Evolutionary conservation across 2,113 vertebrate genomes (phyloP), one percentile per base, ranked within the genome.

Genomic region (Vombatus ursinus): DNA sequence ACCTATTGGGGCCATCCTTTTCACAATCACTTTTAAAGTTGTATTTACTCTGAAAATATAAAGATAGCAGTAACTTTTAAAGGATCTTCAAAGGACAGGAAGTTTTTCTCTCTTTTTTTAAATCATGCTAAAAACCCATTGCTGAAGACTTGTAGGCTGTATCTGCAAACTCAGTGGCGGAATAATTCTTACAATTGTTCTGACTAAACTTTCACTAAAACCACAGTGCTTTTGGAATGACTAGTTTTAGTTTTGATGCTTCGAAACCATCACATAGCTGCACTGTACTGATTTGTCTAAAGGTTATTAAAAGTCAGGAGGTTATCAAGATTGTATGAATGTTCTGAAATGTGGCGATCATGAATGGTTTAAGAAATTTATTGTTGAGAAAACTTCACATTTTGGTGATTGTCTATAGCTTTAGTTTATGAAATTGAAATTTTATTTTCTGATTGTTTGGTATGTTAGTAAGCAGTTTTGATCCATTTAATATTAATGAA

Each of bases 1-100:
- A 51, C 92, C 31, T 94, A 22, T 92, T 47, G 31, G 50, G 31
- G 16, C 31, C 93, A 2, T 44, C 77, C n/a, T 91, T 89, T 96
- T 77, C 51, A 77, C 92, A 96, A 68, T 89, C 90, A 50, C 3
- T 51, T 61, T 0, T 90, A 91, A 92, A 93, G 47, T 95, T 91
- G 28, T 84, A 89, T 49, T 92, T 25, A 91, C 8, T 84, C n/a
- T 90, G 89, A 95, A 91, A 48, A 24, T n/a, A 96, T 22, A 5
- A 52, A 93, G 53, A 14, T 92, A 31, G 31, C 8, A 37, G 53
- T 51, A 54, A 37, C 93, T 68, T 94, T 92, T 93, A 90, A 92
- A 50, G 77, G 22, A 91, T 23, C n/a, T 89, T 28, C 47, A 90
- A 50, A 91, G 49, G 48, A 91, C 3, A n/a, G 92, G 48, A 89